Conservation (phyloP, 1,140 invertebrate genomes). For the Papilio xuthus region DNA sequence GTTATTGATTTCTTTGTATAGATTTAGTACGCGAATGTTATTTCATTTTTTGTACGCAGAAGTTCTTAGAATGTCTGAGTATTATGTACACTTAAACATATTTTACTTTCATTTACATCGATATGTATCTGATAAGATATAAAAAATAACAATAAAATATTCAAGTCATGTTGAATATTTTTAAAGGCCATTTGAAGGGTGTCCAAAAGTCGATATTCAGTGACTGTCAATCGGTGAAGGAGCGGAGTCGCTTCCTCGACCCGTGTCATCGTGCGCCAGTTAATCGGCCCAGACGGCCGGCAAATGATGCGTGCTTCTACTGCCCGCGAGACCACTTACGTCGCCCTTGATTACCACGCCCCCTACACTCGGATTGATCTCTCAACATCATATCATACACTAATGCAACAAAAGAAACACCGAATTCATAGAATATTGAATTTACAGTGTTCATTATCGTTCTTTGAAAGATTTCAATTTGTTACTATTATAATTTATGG, state of each 20-base stretch:
- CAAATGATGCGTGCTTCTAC: conserved; percentile 70
- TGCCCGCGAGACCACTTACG: conserved; percentile 69
- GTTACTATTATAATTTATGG: neutral
- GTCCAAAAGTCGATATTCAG: conserved; percentile 47
- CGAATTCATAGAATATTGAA: too few species aligned
- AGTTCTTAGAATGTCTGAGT: neutral
- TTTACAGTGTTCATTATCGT: neutral
- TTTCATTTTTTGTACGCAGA: neutral
- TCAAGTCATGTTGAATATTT: conserved; percentile 12
- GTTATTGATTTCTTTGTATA: neutral
- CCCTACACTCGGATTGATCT: conserved; percentile 56
- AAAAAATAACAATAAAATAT: neutral
- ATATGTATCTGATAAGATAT: neutral
- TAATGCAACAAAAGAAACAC: conserved; percentile 41
- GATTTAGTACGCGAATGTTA: conserved; percentile 23
- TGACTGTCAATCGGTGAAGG: conserved; percentile 53
- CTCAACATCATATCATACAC: conserved; percentile 40
- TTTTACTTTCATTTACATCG: neutral
- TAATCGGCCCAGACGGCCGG: conserved; percentile 65
- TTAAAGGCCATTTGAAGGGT: conserved; percentile 26
- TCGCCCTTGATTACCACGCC: conserved; percentile 64
- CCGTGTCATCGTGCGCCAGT: conserved; percentile 59
- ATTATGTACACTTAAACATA: neutral
- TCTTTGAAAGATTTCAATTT: neutral
- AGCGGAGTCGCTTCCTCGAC: conserved; percentile 45